Percentiles rank a stretch among this genome's conserved stretches.
phyloP scores from a whole-genome alignment of 2,888 invertebrate species.

The Lydus trimaculatus region DNA sequence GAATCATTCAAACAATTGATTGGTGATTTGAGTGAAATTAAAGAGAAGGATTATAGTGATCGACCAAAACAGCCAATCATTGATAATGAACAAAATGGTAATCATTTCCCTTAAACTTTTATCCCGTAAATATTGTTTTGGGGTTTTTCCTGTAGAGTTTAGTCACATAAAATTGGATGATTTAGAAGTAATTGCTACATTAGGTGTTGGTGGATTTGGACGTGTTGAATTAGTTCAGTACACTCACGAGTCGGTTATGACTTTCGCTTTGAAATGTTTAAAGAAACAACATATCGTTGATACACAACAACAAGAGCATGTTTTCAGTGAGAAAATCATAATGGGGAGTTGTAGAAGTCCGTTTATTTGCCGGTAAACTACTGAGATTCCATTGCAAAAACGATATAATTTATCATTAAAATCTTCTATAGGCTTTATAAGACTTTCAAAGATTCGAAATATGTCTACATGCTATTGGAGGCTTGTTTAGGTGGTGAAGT shows the following conservation, averaged over 20 bases:
- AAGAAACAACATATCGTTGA: constrained; percentile 78
- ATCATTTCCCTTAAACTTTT: background rate
- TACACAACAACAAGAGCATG: constrained; percentile 76
- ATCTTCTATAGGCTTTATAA: constrained; percentile 68
- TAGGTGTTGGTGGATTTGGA: constrained; percentile 78
- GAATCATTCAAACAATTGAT: constrained; percentile 78
- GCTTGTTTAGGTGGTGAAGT: constrained; percentile 77
- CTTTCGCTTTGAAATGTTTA: constrained; percentile 74
- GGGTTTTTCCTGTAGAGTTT: constrained; percentile 51
- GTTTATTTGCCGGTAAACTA: constrained; percentile 77
- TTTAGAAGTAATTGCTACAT: constrained; percentile 70
- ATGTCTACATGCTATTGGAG: constrained; percentile 77
- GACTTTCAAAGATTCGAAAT: constrained; percentile 74
- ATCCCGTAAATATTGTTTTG: background rate
- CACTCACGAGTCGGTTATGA: constrained; percentile 59
- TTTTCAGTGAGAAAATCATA: constrained; percentile 74
- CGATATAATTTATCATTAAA: no score
- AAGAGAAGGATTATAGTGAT: constrained; percentile 78
- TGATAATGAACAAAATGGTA: constrained; percentile 44
- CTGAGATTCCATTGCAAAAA: no score
- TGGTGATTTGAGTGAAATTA: constrained; percentile 76
- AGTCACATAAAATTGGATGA: constrained; percentile 63
- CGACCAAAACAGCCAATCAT: constrained; percentile 59
- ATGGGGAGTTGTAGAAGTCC: constrained; percentile 74
- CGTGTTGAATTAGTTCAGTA: constrained; percentile 69